Evolutionary conservation across 2,113 vertebrate species (phyloP).

Genomic region (Eclectus roratus): DNA sequence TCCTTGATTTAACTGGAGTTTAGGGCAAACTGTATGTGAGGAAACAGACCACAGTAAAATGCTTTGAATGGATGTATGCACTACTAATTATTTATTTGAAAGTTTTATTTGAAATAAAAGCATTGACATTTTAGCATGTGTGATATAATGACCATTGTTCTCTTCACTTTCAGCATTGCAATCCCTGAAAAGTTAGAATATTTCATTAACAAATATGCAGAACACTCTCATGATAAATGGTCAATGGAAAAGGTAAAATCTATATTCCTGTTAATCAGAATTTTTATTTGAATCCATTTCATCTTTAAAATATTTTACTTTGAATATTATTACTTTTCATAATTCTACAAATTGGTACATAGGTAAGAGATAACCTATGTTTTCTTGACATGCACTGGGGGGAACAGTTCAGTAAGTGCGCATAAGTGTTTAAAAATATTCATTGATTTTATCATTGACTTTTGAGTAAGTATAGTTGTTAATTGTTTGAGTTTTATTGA

Average conservation of each 20-base stretch:
- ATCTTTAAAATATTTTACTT: not conserved
- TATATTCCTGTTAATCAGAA: not conserved
- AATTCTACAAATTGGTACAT: not conserved
- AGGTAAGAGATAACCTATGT: not conserved
- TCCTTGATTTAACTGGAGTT: not conserved
- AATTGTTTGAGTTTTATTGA: not conserved
- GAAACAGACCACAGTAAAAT: not conserved
- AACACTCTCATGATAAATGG: slow-evolving; percentile 94
- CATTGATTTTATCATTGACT: not conserved
- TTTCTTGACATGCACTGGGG: not conserved
- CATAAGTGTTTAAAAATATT: not conserved
- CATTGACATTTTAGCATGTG: not conserved
- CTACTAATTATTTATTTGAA: not conserved
- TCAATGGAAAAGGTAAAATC: slow-evolving; percentile 92
- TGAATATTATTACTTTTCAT: not conserved
- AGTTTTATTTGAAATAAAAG: not conserved
- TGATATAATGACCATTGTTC: not conserved
- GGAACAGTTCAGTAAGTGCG: not conserved
- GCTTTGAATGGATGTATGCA: not conserved
- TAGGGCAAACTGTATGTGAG: not conserved
- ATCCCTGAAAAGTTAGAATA: slow-evolving; percentile 94
- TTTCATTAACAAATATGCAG: slow-evolving; percentile 95
- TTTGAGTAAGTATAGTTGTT: not conserved
- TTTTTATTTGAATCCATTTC: not conserved
- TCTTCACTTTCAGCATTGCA: slow-evolving; percentile 76